Evolutionary conservation across 2,113 vertebrate genomes (phyloP).

Genomic region (Oncorhynchus mykiss): DNA sequence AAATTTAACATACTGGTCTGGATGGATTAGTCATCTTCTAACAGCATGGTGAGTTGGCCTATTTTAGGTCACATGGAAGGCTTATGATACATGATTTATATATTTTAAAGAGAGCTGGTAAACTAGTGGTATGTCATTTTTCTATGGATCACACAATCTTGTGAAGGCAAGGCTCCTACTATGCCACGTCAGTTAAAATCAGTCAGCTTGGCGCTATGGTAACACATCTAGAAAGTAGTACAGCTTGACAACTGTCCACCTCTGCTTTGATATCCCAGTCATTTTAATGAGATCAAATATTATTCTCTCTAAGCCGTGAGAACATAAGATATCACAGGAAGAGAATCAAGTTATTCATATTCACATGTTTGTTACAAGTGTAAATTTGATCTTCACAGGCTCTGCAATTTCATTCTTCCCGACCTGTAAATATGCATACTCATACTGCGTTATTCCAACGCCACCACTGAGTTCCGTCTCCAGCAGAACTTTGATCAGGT

Average conservation of each 20-base stretch:
- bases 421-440: background rate
- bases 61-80: too few relatives aligned
- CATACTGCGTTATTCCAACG: background rate
- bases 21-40: too few relatives aligned
- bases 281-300: background rate
- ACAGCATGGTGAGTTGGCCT: too few relatives aligned
- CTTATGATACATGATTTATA: too few relatives aligned
- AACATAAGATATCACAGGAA: background rate
- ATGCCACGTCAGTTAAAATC: background rate
- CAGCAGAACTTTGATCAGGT: slow-evolving; percentile 19
- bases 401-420: background rate
- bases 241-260: background rate
- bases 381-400: background rate
- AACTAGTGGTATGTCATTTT: background rate
- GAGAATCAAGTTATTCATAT: background rate
- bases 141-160: background rate
- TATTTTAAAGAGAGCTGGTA: background rate
- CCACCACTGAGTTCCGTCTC: background rate
- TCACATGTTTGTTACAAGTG: background rate
- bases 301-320: background rate
- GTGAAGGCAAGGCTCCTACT: background rate
- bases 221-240: background rate
- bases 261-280: background rate
- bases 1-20: background rate
- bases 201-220: background rate